phyloP scores from a whole-genome alignment of 1,140 invertebrate species.

The Camponotus pennsylvanicus region DNA sequence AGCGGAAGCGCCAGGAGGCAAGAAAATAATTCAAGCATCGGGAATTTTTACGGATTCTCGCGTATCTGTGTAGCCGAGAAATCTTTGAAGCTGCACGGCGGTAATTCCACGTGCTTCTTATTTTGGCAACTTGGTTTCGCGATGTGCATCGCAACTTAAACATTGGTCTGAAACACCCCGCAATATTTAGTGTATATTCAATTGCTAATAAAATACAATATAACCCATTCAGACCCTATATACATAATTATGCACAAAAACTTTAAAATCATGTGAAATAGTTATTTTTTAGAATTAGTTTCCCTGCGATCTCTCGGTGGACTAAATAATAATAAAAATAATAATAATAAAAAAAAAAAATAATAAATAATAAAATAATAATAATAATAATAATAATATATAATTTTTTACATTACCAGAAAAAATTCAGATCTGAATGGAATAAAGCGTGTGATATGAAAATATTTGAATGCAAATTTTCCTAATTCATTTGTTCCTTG shows the following conservation, averaged over 20 bases:
- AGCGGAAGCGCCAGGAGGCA: neutral
- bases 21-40: constrained; percentile 51
- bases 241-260: too few relatives aligned
- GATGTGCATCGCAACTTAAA: neutral
- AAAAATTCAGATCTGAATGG: too few relatives aligned
- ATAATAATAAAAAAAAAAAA: too few relatives aligned
- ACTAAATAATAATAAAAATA: too few relatives aligned
- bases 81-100: constrained; percentile 13
- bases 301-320: too few relatives aligned
- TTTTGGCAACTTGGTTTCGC: constrained; percentile 17
- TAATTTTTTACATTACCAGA: too few relatives aligned
- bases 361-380: too few relatives aligned
- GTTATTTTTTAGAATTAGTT: too few relatives aligned
- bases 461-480: neutral
- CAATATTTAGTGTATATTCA: neutral
- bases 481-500: neutral
- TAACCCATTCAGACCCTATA: too few relatives aligned
- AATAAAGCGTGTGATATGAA: neutral
- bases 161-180: neutral
- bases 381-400: too few relatives aligned
- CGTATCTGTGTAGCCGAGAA: constrained; percentile 8
- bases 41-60: constrained; percentile 44
- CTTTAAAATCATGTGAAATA: too few relatives aligned
- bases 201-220: neutral
- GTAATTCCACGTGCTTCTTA: neutral